phyloP scores from a whole-genome alignment of 2,113 vertebrate genomes.

The Gyps fulvus region DNA sequence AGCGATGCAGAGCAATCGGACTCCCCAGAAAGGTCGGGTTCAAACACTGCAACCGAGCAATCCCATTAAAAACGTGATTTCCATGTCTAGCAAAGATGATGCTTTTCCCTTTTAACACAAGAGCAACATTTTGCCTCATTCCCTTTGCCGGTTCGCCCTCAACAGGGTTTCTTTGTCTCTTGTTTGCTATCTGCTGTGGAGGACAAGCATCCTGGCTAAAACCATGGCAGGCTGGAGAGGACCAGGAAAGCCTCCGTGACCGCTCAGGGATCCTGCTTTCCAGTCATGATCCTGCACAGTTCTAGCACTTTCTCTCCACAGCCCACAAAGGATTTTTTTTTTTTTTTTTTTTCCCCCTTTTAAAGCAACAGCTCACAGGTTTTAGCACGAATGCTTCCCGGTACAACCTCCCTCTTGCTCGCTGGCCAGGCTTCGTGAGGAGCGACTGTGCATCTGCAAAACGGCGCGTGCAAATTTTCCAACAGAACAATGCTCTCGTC shows the following conservation, averaged over 20 bases:
- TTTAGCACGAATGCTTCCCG: slow-evolving; percentile 34
- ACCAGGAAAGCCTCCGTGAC: slow-evolving; percentile 64
- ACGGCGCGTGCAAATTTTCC: fast-evolving
- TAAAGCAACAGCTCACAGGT: slow-evolving; percentile 80
- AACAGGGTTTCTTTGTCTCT: slow-evolving; percentile 37
- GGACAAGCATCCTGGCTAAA: slow-evolving; percentile 64
- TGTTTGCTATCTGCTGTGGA: slow-evolving; percentile 59
- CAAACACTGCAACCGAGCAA: slow-evolving; percentile 65
- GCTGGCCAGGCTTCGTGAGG: not conserved
- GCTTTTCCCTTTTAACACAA: slow-evolving; percentile 73
- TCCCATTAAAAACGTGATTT: slow-evolving; percentile 71
- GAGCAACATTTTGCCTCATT: slow-evolving; percentile 75
- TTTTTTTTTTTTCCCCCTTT: slow-evolving; percentile 54
- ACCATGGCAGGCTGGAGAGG: slow-evolving; percentile 60
- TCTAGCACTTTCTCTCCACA: slow-evolving; percentile 86
- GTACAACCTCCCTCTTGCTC: not conserved
- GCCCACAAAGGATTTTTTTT: slow-evolving; percentile 74
- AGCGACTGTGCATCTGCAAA: not conserved
- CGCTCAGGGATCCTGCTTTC: slow-evolving; percentile 80
- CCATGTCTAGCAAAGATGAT: slow-evolving; percentile 70
- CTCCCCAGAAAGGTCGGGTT: slow-evolving; percentile 68
- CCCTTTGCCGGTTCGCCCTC: slow-evolving; percentile 65
- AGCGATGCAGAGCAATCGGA: slow-evolving; percentile 49
- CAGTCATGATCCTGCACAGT: slow-evolving; percentile 81
- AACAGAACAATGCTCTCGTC: not conserved